Evolutionary conservation across 2,888 invertebrate species (phyloP).

Genomic region (Lasioglossum zephyrum): DNA sequence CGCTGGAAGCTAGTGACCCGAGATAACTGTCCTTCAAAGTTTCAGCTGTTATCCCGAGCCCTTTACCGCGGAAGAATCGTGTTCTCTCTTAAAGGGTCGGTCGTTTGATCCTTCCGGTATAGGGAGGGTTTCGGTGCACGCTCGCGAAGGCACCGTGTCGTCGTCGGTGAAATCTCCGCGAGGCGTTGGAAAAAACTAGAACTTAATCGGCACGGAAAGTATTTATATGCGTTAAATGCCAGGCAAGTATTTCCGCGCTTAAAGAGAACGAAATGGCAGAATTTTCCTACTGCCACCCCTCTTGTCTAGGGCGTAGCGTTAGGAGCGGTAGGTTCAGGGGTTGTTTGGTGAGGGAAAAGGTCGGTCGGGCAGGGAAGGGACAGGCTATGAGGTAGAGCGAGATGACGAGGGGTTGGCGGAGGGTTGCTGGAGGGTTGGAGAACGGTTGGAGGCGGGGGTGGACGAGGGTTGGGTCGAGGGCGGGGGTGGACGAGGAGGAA

Average conservation of each 20-base stretch:
- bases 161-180: not conserved
- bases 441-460: conserved; percentile 7
- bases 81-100: not conserved
- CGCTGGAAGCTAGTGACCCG: not conserved
- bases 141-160: not conserved
- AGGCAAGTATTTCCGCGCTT: conserved; percentile 65
- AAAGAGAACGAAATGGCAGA: conserved; percentile 65
- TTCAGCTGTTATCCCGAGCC: not conserved
- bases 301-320: conserved; percentile 61
- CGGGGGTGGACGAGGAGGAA: conserved; percentile 57
- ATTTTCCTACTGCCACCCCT: conserved; percentile 50
- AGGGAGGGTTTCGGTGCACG: not conserved
- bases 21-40: not conserved
- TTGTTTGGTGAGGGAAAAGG: conserved; percentile 74
- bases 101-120: not conserved
- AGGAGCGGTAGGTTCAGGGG: conserved; percentile 62
- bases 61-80: not conserved
- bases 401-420: conserved; percentile 48
- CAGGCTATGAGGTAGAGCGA: conserved; percentile 53
- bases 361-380: conserved; percentile 36
- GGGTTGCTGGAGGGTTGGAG: conserved; percentile 17
- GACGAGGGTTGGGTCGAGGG: not conserved
- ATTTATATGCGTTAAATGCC: conserved; percentile 59
- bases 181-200: not conserved
- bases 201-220: conserved; percentile 38